Conservation (phyloP, 2,888 invertebrate species). For the Amphipyra berbera region DNA sequence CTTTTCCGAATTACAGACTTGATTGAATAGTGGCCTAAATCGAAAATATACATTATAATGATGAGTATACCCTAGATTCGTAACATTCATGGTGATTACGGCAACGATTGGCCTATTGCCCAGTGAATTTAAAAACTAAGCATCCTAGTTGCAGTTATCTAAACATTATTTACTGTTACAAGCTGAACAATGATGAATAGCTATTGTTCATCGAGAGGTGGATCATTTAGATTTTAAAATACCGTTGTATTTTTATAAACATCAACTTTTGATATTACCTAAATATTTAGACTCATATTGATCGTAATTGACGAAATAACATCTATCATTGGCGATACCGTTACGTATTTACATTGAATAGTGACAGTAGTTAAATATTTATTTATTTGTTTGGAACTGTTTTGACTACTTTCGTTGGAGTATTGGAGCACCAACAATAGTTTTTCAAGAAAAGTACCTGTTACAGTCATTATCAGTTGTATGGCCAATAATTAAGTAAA, state of each 20-base stretch:
- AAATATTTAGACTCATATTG: neutral
- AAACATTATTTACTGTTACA: constrained; percentile 42
- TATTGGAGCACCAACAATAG: too few relatives aligned
- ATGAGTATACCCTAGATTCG: constrained; percentile 7
- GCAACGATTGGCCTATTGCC: neutral
- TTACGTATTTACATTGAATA: too few relatives aligned
- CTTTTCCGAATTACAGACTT: constrained; percentile 11
- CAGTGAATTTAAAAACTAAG: neutral
- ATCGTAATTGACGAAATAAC: too few relatives aligned
- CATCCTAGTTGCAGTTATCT: constrained; percentile 10
- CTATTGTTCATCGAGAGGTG: constrained; percentile 25
- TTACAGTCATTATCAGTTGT: too few relatives aligned
- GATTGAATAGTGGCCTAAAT: constrained; percentile 5
- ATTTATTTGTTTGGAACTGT: too few relatives aligned
- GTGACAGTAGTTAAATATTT: too few relatives aligned
- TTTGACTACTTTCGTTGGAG: too few relatives aligned
- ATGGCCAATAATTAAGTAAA: too few relatives aligned
- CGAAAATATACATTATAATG: constrained; percentile 6
- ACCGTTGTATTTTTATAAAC: constrained; percentile 17
- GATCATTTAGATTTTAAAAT: constrained; percentile 2
- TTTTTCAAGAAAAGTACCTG: too few relatives aligned
- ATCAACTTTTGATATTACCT: neutral
- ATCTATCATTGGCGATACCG: too few relatives aligned
- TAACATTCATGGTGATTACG: constrained; percentile 8
- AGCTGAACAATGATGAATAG: constrained; percentile 35